Conservation (phyloP, 1,140 invertebrate species). For the Penaeus indicus region DNA sequence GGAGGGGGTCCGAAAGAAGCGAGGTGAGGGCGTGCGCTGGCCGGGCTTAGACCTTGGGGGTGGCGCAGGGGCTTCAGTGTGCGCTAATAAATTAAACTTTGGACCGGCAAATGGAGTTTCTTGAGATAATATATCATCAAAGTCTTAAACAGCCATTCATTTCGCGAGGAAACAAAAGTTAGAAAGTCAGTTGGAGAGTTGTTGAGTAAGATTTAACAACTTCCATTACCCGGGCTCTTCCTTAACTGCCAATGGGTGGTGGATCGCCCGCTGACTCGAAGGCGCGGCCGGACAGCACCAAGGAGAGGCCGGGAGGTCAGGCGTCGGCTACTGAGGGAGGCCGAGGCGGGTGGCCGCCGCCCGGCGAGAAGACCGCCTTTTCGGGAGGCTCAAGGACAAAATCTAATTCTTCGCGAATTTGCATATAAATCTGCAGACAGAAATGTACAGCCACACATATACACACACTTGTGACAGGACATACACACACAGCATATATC, state of each 20-base stretch:
- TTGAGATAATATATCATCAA: constrained; percentile 65
- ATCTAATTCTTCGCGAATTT: no score
- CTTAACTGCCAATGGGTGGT: constrained; percentile 11
- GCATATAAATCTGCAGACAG: no score
- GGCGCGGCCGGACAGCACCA: no score
- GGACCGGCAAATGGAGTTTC: constrained; percentile 63
- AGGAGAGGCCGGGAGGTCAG: not conserved
- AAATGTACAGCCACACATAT: no score
- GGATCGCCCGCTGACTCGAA: no score
- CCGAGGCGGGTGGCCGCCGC: not conserved
- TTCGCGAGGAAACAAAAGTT: constrained; percentile 63
- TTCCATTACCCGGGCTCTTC: constrained; percentile 27
- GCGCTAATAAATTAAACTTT: constrained; percentile 64
- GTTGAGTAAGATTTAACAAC: constrained; percentile 62
- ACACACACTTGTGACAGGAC: no score
- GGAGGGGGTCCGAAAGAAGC: not conserved
- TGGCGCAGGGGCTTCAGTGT: constrained; percentile 38
- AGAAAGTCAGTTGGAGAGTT: constrained; percentile 61
- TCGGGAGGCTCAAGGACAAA: no score
- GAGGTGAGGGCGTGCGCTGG: not conserved
- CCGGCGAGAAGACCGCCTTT: no score
- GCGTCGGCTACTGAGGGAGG: not conserved
- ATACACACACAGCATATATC: no score
- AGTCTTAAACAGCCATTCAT: constrained; percentile 64
- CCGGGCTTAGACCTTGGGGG: constrained; percentile 9